Conservation (phyloP, 2,888 invertebrate species). For the Nebria salina region DNA sequence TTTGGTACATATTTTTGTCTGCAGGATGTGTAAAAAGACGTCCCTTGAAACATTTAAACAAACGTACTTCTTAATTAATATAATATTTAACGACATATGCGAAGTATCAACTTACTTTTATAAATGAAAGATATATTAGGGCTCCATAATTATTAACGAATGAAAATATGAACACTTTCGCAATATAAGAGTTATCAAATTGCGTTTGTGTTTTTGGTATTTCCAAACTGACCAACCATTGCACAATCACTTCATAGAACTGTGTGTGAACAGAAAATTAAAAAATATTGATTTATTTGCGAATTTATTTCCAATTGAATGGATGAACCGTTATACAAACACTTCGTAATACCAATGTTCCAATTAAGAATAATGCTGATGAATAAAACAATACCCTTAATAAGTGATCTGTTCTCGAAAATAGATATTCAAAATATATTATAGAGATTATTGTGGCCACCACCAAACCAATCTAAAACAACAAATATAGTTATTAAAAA, state of each 20-base stretch:
- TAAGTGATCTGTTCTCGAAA: not conserved
- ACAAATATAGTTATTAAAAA: too few species aligned
- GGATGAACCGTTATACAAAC: slow-evolving; percentile 28
- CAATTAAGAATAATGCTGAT: not conserved
- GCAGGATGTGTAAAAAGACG: slow-evolving; percentile 63
- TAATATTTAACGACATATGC: not conserved
- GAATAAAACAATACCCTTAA: not conserved
- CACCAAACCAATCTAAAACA: slow-evolving; percentile 8
- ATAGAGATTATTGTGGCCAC: not conserved
- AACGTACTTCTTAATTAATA: too few species aligned
- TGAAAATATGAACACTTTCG: slow-evolving; percentile 58
- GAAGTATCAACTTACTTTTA: slow-evolving; percentile 55
- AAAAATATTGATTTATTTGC: not conserved
- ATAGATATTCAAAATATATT: slow-evolving; percentile 4
- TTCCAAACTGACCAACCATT: slow-evolving; percentile 57
- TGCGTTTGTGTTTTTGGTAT: slow-evolving; percentile 59
- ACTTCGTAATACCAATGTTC: slow-evolving; percentile 18
- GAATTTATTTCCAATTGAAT: not conserved
- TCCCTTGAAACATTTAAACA: slow-evolving; percentile 56
- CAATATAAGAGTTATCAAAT: slow-evolving; percentile 58
- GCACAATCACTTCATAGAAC: slow-evolving; percentile 55
- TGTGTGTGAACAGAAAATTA: slow-evolving; percentile 49
- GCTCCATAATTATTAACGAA: slow-evolving; percentile 59
- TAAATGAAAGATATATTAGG: slow-evolving; percentile 58
- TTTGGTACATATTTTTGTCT: slow-evolving; percentile 53